Evolutionary conservation across 2,113 vertebrate species (phyloP).

Genomic region (Dasyurus viverrinus): DNA sequence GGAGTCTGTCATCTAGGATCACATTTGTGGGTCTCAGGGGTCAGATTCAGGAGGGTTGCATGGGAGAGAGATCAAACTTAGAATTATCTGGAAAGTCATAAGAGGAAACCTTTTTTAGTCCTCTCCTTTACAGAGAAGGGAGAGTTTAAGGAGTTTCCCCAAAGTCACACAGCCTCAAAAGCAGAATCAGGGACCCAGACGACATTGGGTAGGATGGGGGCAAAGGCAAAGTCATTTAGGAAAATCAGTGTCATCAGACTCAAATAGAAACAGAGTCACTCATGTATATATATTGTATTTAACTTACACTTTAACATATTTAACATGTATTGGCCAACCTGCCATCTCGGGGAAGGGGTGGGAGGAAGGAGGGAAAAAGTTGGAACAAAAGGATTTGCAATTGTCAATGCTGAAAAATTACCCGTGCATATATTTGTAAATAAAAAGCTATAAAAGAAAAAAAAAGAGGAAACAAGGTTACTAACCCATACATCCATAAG

Average conservation of each 20-base stretch:
- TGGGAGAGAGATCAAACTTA: not conserved
- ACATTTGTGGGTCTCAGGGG: not conserved
- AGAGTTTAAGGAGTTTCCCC: not conserved
- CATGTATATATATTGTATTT: too few species aligned
- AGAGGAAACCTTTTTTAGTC: not conserved
- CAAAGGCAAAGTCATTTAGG: not conserved
- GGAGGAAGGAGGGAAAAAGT: too few species aligned
- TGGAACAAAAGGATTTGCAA: too few species aligned
- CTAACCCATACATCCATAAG: not conserved
- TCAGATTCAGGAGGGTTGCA: not conserved
- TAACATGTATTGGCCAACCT: too few species aligned
- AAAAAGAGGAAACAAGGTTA: too few species aligned
- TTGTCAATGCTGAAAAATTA: too few species aligned
- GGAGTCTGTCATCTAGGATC: not conserved
- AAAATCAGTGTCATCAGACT: not conserved
- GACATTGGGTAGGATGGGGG: too few species aligned
- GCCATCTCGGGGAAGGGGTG: too few species aligned
- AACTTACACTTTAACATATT: too few species aligned
- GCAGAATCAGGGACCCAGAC: too few species aligned
- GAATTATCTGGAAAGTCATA: not conserved
- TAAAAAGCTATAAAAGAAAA: too few species aligned
- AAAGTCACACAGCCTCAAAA: not conserved
- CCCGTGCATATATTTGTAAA: too few species aligned
- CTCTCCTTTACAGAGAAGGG: not conserved
- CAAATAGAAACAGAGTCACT: not conserved